A percentile compares a stretch with the other conserved stretches of the same genome.
phyloP scores from a whole-genome alignment of 1,140 invertebrate genomes.

The Camponotus vicinus region DNA sequence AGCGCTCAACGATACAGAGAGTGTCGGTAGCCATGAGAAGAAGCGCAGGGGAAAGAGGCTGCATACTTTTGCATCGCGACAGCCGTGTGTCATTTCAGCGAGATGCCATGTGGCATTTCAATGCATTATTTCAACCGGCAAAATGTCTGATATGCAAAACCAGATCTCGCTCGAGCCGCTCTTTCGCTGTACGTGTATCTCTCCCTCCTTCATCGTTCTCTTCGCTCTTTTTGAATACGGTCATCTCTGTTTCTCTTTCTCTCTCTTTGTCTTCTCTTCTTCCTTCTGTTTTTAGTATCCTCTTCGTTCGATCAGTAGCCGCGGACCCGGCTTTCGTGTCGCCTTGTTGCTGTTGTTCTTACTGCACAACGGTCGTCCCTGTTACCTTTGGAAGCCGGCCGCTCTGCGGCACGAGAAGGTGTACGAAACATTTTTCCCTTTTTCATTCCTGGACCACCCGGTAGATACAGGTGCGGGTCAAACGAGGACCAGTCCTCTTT shows the following conservation, averaged over 20 bases:
- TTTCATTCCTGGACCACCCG: conserved; percentile 59
- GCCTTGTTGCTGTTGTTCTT: conserved; percentile 61
- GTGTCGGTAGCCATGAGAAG: conserved; percentile 58
- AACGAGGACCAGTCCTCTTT: conserved; percentile 47
- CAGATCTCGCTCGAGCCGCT: conserved; percentile 68
- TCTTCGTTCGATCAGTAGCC: conserved; percentile 58
- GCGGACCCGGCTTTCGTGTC: conserved; percentile 39
- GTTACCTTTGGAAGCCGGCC: conserved; percentile 51
- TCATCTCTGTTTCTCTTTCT: conserved; percentile 14
- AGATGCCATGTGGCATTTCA: conserved; percentile 84
- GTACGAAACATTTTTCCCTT: conserved; percentile 38
- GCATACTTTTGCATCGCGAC: conserved; percentile 80
- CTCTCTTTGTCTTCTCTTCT: conserved; percentile 37
- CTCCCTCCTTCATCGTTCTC: conserved; percentile 28
- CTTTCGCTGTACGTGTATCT: conserved; percentile 47
- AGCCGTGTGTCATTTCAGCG: conserved; percentile 84
- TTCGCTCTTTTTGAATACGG: conserved; percentile 41
- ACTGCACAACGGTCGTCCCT: conserved; percentile 29
- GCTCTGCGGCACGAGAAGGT: conserved; percentile 10
- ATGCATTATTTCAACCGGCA: conserved; percentile 84
- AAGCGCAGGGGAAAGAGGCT: conserved; percentile 38
- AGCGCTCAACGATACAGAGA: background rate
- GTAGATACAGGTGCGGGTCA: conserved; percentile 40
- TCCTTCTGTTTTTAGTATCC: conserved; percentile 47
- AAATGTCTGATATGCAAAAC: conserved; percentile 84